Base-by-base conservation (phyloP, 2,797 vertebrate species). In the Syngnathus acus region DNA sequence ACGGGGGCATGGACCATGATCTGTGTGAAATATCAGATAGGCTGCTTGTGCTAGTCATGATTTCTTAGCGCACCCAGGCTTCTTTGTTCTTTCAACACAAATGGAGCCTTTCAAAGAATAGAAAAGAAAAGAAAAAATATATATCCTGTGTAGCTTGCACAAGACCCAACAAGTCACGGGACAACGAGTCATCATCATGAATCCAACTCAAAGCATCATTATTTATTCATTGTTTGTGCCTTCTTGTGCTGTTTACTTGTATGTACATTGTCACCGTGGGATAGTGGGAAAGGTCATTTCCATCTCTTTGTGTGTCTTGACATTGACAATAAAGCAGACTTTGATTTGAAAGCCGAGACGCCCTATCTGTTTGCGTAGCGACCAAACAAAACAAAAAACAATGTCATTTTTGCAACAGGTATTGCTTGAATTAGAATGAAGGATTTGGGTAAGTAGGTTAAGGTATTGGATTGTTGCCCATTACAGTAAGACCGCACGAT, bases 151-250 rank as follows among this genome's bases (percentile, higher is more conserved):
- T 68, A 68, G 66, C 42, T 32, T 71, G 61, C 71, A 75, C 73
- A 77, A 73, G 78, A 70, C 72, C 54, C 62, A 69, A 57, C 63
- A 69, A 54, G 72, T 78, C 72, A 78, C 38, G 54, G 68, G 74
- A 76, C 68, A 71, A 67, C 68, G 70, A 78, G 32, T 77, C 73
- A 75, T 58, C 48, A 64, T 51, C 37, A 32, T 32, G 26, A 55
- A 54, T 9, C 9, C 53, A 66, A 64, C 64, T 70, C 68, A 32
- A 55, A 65, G 16, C 6, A 40, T 9, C 32, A 5, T 1, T 23
- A 23, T 23, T 1, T 23, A 23, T 23, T 23, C 23, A 23, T 23
- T 23, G 23, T 23, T 23, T 23, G n/a, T n/a, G n/a, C n/a, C n/a
- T n/a, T n/a, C n/a, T 23, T 23, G 23, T 23, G 23, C 23, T 1